Evolutionary conservation across 2,888 invertebrate species (phyloP).

Genomic region (Gerris lacustris): DNA sequence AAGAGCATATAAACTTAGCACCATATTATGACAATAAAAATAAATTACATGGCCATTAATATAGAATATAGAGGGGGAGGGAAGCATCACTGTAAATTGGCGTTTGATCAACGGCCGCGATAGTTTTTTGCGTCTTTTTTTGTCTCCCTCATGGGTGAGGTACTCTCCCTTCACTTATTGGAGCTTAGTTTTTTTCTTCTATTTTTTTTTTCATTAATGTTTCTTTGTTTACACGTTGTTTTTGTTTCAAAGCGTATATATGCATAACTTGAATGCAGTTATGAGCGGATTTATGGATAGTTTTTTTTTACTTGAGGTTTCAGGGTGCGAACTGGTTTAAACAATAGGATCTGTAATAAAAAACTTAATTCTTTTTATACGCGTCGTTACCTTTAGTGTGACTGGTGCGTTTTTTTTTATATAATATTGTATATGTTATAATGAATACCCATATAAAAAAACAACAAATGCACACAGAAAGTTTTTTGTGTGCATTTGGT

Average conservation of each 20-base stretch:
- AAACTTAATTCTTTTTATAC: neutral
- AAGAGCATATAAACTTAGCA: no score
- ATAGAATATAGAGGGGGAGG: neutral
- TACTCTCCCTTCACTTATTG: no score
- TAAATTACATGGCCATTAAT: neutral
- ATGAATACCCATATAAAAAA: no score
- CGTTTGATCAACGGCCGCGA: neutral
- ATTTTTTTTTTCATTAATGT: neutral
- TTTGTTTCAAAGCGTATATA: conserved; percentile 1
- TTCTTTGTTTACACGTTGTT: neutral
- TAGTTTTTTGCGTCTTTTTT: neutral
- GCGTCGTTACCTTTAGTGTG: neutral
- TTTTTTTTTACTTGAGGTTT: neutral
- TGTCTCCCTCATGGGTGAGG: no score
- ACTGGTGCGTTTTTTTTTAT: no score
- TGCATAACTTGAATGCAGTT: neutral
- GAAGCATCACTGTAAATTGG: neutral
- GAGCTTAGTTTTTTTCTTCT: neutral
- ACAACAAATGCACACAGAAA: no score
- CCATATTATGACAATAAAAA: neutral
- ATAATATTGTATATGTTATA: no score
- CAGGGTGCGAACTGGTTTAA: neutral
- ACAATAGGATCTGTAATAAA: neutral
- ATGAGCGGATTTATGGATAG: neutral
- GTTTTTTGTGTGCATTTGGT: no score